phyloP scores from a whole-genome alignment of 2,888 invertebrate genomes.

The Calameuta filiformis region DNA sequence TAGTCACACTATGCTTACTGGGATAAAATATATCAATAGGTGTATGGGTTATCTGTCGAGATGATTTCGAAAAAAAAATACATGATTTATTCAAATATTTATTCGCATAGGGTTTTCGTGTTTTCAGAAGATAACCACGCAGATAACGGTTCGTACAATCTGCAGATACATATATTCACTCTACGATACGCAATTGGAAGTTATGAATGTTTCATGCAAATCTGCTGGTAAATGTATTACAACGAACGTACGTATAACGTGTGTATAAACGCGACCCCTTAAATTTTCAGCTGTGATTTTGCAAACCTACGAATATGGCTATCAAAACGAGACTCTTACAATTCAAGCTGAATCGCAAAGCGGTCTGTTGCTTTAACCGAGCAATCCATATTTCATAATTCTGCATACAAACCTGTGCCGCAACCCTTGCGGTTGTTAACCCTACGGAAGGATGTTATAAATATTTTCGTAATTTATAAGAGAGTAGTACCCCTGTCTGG shows the following conservation, averaged over 20 bases:
- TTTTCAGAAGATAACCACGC: neutral
- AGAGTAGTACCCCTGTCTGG: too few relatives aligned
- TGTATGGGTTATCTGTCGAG: neutral
- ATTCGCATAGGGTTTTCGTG: neutral
- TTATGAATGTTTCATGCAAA: slow-evolving; percentile 32
- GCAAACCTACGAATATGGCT: neutral
- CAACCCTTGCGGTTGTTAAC: neutral
- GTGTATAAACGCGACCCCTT: neutral
- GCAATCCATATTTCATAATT: neutral
- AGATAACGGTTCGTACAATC: neutral
- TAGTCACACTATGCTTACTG: neutral
- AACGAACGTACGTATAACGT: neutral
- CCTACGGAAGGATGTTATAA: neutral
- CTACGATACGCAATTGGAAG: slow-evolving; percentile 15
- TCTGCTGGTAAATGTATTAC: neutral
- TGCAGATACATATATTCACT: neutral
- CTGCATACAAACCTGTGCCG: neutral
- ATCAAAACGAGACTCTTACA: neutral
- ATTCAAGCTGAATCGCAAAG: neutral
- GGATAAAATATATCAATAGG: neutral
- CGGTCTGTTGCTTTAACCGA: neutral
- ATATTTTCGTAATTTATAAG: neutral
- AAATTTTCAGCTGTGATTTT: neutral
- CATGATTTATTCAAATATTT: neutral
- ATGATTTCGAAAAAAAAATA: neutral